A percentile compares a stretch with the other conserved stretches of the same genome.
Evolutionary conservation across 2,113 vertebrate species (phyloP).

Genomic region (human): DNA sequence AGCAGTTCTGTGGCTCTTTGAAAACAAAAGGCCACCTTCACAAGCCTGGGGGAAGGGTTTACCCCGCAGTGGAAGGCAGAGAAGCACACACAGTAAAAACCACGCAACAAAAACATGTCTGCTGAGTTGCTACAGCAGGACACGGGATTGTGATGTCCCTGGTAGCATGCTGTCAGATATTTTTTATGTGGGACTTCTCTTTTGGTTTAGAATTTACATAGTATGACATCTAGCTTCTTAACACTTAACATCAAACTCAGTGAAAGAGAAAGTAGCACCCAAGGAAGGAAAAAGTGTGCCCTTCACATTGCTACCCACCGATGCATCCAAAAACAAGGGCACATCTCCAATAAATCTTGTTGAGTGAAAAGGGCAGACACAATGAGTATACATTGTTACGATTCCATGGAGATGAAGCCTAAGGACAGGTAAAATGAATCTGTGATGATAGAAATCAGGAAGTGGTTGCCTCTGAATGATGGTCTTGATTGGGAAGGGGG

Average conservation of each 20-base stretch:
- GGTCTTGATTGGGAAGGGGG: not conserved
- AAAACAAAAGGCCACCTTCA: slow-evolving; percentile 55
- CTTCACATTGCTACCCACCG: not conserved
- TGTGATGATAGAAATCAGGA: not conserved
- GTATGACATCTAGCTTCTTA: not conserved
- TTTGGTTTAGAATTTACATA: not conserved
- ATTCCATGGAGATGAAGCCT: not conserved
- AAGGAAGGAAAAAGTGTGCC: not conserved
- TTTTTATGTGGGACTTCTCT: not conserved
- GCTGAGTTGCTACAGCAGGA: fast-evolving
- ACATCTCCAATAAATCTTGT: fast-evolving
- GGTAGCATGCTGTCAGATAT: not conserved
- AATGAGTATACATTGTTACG: no score
- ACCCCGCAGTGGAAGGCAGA: fast-evolving
- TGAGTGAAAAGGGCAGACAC: not conserved
- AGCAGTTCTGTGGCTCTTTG: slow-evolving; percentile 25
- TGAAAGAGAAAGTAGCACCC: not conserved
- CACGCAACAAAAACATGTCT: fast-evolving
- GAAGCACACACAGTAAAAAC: not conserved
- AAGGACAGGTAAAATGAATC: not conserved
- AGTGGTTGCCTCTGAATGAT: not conserved
- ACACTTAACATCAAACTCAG: not conserved
- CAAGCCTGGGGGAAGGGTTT: not conserved
- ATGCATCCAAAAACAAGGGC: not conserved
- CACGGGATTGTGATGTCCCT: fast-evolving